Base-by-base conservation (phyloP, 2,797 vertebrate genomes). In the Tiaroga cobitis region DNA sequence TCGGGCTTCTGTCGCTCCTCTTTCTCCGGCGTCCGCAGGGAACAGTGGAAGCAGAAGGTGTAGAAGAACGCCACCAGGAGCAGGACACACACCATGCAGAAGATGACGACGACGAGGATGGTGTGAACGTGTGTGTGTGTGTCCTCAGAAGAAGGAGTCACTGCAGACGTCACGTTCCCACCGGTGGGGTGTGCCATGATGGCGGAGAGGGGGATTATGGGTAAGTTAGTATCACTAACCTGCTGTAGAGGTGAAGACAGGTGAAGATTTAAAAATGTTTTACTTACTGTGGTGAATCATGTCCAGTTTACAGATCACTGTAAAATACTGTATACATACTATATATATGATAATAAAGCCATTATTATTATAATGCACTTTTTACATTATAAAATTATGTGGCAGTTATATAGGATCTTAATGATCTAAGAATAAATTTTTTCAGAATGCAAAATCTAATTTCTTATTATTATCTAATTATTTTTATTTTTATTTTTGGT, bases 81-180 rank as follows among this genome's bases (percentile, higher is more conserved):
- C 78, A 96, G 93, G n/a, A 95, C 78, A 85, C 94, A 96, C 61
- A 95, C 94, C 2, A 89, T 26, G 70, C 91, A 92, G 82, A 96
- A 96, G 63, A 95, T 91, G 41, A 93, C 34, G 9, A 94, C 63
- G 11, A 93, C 92, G 81, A 95, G 70, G 87, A 95, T 87, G 68
- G 88, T 91, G 88, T 94, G 92, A 77, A 90, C 84, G 85, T 91
- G 88, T 49, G 49, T 85, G 85, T 91, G 88, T 49, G 49, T 54
- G 39, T 88, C 88, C 19, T 90, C 90, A 63, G 76, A 86, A 3
- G 89, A 51, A 10, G 9, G 34, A 34, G 68, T 73, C 80, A 26
- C 15, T 26, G 67, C 21, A n/a, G 63, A 51, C 2, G 32, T 81
- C 79, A 59, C n/a, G 24, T 29, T 70, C 32, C 8, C 32, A 11